These are phyloP conservation scores for Tachystola acroxantha DNA, from an alignment of 2,888 invertebrate genomes.

Conservation along the genomic window DNA sequence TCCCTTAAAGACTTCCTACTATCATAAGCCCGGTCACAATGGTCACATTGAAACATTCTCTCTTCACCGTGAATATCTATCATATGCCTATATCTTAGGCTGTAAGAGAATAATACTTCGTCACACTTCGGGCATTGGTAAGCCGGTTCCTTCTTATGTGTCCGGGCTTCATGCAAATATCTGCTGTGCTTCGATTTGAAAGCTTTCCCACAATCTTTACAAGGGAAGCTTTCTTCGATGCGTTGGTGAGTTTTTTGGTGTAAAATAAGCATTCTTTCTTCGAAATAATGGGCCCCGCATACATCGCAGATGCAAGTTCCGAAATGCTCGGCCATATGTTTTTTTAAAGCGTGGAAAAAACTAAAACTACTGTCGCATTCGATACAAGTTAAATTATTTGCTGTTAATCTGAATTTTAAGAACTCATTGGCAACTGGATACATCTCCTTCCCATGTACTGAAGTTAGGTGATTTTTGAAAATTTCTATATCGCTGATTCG, in stretches of 20 bases:
- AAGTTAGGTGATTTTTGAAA: constrained; percentile 43
- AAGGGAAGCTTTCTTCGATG: constrained; percentile 62
- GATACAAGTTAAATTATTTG: constrained; percentile 36
- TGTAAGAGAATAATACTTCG: constrained; percentile 53
- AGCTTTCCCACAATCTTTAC: constrained; percentile 65
- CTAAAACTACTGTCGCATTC: constrained; percentile 37
- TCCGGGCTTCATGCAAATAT: constrained; percentile 49
- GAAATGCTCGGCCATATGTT: constrained; percentile 66
- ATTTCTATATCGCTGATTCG: constrained; percentile 36
- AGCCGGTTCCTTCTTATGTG: constrained; percentile 57
- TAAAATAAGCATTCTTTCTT: constrained; percentile 56
- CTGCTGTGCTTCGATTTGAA: constrained; percentile 61
- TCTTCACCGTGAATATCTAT: constrained; percentile 56
- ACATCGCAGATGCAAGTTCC: constrained; percentile 60
- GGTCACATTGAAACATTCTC: constrained; percentile 50
- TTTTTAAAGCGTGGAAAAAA: constrained; percentile 62
- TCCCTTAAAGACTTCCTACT: constrained; percentile 56
- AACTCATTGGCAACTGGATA: constrained; percentile 36
- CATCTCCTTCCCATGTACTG: constrained; percentile 30
- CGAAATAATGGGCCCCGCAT: constrained; percentile 68
- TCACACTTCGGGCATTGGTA: constrained; percentile 64
- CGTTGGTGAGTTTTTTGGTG: constrained; percentile 55
- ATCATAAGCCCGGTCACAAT: constrained; percentile 60
- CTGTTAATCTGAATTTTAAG: constrained; percentile 40
- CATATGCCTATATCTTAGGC: constrained; percentile 38